Base-by-base conservation (phyloP, 1,140 invertebrate genomes). In the Trypoxylus dichotomus region DNA sequence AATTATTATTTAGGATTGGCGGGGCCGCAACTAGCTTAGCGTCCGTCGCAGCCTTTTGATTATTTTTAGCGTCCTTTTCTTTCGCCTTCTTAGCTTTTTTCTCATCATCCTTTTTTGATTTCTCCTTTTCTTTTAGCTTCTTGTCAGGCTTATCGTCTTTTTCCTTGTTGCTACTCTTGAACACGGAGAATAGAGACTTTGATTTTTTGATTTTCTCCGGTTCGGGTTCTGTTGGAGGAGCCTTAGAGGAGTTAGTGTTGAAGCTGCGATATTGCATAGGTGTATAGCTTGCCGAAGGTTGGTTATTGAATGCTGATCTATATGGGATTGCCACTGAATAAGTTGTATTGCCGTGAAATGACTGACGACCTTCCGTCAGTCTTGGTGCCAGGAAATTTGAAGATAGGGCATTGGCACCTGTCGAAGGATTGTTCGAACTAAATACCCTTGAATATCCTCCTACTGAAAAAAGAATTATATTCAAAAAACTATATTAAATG, bases 231-330 rank as follows among this genome's bases (percentile, higher is more conserved):
- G 11, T 54, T 7, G 5, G 1, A 10, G 47, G 5, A 42, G 1
- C 1, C 1, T 3, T 76, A 19, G 8, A 2, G 27, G 19, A 13
- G 7, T 60, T 32, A 1, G 0, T 5, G 29, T 27, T 41, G 5
- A 75, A 75, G 42, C 54, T 41, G 42, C 58, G 13, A 71, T 60
- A n/a, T n/a, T n/a, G n/a, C n/a, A n/a, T n/a, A n/a, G n/a, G n/a
- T n/a, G n/a, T n/a, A n/a, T n/a, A 68, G 2, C 1, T 25, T 68
- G 3, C 60, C 21, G 3, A 2, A 11, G 60, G 60, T 68, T 0
- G 6, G 11, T 29, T 29, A 27, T 68, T 68, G 11, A 68, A 27
- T 3, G 60, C 60, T 27, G 60, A 68, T 29, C 60, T 10, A 1
- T 13, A 68, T 2, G 21, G 1, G n/a, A 21, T 11, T 68, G 60